Evolutionary conservation across 2,113 vertebrate genomes (phyloP), one percentile per base, ranked within the genome.

Genomic region (Neolamprologus falcicula): DNA sequence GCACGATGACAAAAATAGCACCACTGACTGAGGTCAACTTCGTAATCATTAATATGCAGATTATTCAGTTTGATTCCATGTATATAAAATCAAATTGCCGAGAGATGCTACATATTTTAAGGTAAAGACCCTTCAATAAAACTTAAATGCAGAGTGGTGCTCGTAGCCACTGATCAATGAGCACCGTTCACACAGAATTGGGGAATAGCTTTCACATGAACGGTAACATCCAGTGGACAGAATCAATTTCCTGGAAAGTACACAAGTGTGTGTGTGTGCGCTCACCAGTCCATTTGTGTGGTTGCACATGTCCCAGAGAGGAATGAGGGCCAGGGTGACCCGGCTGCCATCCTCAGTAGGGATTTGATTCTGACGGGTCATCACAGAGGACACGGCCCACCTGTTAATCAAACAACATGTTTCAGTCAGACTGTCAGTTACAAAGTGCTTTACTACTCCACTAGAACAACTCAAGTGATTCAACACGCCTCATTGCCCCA

Each of bases 241-340:
- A 66, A 66, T 66, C 61, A 66, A n/a, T 66, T 37, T 66, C 17
- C 19, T 66, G 61, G 33, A 1, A 66, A 66, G 17, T n/a, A 37
- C 7, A 68, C 61, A 21, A 66, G 9, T 9, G 26, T 31, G 35
- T n/a, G 12, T 2, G 68, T 5, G 35, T 2, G 37, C 6, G 2
- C 14, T 78, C 96, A 99, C 99, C 98, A 99, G 97, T 90, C 98
- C 99, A 7, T 98, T 99, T 87, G 97, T 99, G 96, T 99, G 99
- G 95, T 99, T 99, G 88, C 99, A 99, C 99, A 99, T 99, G 95
- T 99, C 98, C 99, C 99, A 99, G 6, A 99, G 93, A 7, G 98
- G 98, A 93, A 99, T 99, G 28, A 99, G 97, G 40, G 99, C 98
- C 94, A 99, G 95, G 12, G 98, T 99, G 94, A 99, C 97, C 45